phyloP scores from a whole-genome alignment of 2,113 vertebrate genomes.

The Menura novaehollandiae region DNA sequence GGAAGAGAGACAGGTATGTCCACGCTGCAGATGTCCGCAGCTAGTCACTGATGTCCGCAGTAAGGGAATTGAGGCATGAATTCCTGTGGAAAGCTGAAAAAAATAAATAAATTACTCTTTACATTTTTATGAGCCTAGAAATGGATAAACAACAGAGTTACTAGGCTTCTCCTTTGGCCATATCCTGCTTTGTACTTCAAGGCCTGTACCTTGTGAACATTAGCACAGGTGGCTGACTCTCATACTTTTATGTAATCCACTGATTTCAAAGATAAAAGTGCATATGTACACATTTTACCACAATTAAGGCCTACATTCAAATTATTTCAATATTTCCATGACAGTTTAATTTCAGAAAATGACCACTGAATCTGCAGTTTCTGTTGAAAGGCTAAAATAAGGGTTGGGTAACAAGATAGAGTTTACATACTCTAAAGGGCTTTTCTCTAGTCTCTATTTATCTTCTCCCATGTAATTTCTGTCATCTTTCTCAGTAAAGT shows the following conservation, averaged over 20 bases:
- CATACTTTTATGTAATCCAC: not conserved
- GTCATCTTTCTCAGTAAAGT: not conserved
- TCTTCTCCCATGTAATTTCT: not conserved
- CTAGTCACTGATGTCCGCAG: not conserved
- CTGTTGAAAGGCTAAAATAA: not conserved
- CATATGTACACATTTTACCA: not conserved
- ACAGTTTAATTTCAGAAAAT: slow-evolving; percentile 1
- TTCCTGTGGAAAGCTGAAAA: not conserved
- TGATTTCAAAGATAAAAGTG: not conserved
- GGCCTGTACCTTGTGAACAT: not conserved
- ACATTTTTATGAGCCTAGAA: not conserved
- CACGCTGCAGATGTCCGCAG: not conserved
- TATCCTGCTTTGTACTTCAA: not conserved
- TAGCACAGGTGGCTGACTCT: not conserved
- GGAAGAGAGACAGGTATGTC: not conserved
- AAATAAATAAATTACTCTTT: not conserved
- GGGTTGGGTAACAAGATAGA: not conserved
- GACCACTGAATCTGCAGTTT: not conserved
- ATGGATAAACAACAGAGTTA: not conserved
- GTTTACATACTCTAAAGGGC: not conserved
- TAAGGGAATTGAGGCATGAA: not conserved
- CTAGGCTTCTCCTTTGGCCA: not conserved
- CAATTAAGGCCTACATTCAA: not conserved
- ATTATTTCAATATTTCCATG: not conserved
- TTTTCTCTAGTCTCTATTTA: not conserved